phyloP scores from a whole-genome alignment of 2,113 vertebrate genomes.

The Cavia aperea region DNA sequence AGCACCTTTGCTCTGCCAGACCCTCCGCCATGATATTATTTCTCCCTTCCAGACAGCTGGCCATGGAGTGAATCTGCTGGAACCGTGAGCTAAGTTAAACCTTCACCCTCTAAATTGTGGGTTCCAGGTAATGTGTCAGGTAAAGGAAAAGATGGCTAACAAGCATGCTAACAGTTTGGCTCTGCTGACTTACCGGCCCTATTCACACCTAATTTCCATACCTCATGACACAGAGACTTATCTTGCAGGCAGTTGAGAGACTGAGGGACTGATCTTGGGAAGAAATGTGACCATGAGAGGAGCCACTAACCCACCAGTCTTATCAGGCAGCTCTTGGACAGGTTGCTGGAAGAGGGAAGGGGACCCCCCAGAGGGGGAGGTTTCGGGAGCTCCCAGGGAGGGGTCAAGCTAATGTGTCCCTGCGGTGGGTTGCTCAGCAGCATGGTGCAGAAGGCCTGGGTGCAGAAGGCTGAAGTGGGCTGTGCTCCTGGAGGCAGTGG shows the following conservation, averaged over 20 bases:
- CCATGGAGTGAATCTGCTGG: background rate
- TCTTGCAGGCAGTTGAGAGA: background rate
- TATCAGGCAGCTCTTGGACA: background rate
- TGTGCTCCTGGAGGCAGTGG: background rate
- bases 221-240: background rate
- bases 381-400: background rate
- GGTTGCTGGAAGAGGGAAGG: too few relatives aligned
- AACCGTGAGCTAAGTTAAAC: background rate
- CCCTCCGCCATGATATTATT: background rate
- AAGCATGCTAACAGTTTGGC: background rate
- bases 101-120: background rate
- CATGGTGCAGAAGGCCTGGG: background rate
- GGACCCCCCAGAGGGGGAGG: too few relatives aligned
- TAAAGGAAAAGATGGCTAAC: background rate
- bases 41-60: background rate
- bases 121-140: background rate
- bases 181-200: background rate
- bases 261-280: background rate
- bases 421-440: background rate
- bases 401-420: too few relatives aligned
- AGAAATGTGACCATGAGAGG: background rate
- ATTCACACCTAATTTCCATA: background rate
- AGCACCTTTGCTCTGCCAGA: background rate
- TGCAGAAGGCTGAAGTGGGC: fast-evolving
- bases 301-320: background rate